A percentile compares a stretch with the other conserved stretches of the same genome.
Evolutionary conservation across 2,797 vertebrate species (phyloP).

Genomic region (Microchirus variegatus): DNA sequence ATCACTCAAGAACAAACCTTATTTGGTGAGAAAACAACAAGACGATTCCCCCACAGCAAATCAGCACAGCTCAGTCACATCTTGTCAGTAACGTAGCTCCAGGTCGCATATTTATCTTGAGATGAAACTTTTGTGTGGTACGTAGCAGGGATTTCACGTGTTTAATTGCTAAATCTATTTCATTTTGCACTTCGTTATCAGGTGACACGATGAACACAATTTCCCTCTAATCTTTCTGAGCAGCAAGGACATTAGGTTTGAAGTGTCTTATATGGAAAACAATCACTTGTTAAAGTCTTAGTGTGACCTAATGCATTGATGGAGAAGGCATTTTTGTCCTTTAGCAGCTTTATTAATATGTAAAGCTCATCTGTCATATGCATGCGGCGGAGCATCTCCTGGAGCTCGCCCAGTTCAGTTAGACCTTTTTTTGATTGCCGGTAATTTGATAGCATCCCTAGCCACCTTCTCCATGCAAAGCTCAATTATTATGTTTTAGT

Average conservation of each 20-base stretch:
- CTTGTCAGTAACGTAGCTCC: slow-evolving; percentile 16
- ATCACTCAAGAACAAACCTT: slow-evolving; percentile 24
- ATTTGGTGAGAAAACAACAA: slow-evolving; percentile 14
- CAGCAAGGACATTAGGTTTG: not conserved
- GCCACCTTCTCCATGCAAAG: too few relatives aligned
- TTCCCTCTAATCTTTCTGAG: too few relatives aligned
- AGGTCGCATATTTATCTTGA: slow-evolving; percentile 29
- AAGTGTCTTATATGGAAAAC: slow-evolving; percentile 2
- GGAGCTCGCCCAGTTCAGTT: slow-evolving; percentile 49
- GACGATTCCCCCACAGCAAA: slow-evolving; percentile 24
- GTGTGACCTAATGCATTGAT: slow-evolving; percentile 36
- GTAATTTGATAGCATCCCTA: too few relatives aligned
- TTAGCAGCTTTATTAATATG: slow-evolving; percentile 68
- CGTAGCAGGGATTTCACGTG: slow-evolving; percentile 19
- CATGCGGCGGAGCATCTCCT: slow-evolving; percentile 46
- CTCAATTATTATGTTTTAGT: too few relatives aligned
- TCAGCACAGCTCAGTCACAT: slow-evolving; percentile 6
- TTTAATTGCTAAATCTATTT: slow-evolving; percentile 44
- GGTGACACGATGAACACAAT: slow-evolving; percentile 32
- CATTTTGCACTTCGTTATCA: slow-evolving; percentile 33
- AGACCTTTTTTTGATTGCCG: slow-evolving; percentile 34
- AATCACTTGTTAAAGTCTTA: slow-evolving; percentile 11
- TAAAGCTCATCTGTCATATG: slow-evolving; percentile 70
- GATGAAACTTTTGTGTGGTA: slow-evolving; percentile 35
- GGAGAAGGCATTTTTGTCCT: slow-evolving; percentile 48